A percentile compares a stretch with the other conserved stretches of the same genome.
Conservation (phyloP, 2,888 invertebrate species). For the Yponomeuta evonymella region DNA sequence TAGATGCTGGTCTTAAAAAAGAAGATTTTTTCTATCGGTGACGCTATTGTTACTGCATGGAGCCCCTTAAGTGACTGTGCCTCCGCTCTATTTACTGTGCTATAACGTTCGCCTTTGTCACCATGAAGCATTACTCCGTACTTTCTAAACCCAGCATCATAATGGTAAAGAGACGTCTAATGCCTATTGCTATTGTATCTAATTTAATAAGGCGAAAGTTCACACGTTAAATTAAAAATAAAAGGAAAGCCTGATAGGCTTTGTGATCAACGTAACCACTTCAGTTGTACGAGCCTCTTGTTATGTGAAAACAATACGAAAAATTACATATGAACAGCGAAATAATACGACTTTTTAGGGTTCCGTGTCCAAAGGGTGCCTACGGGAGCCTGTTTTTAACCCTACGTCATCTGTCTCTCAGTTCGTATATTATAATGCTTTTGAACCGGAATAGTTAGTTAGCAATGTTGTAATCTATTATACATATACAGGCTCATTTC, state of each 20-base stretch:
- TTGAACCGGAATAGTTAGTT: too few species aligned
- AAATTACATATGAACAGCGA: neutral
- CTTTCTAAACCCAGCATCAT: slow-evolving; percentile 14
- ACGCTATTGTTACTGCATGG: too few species aligned
- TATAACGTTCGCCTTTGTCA: slow-evolving; percentile 8
- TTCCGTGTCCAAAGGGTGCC: too few species aligned
- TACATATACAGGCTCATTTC: too few species aligned
- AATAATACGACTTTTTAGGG: too few species aligned
- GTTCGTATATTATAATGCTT: too few species aligned
- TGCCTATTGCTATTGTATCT: slow-evolving; percentile 6
- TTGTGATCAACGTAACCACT: neutral
- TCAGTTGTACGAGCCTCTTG: neutral
- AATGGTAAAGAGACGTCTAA: slow-evolving; percentile 8
- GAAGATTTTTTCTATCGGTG: too few species aligned
- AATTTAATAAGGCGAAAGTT: slow-evolving; percentile 5
- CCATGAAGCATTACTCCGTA: slow-evolving; percentile 11
- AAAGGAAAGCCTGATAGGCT: neutral
- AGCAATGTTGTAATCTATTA: too few species aligned
- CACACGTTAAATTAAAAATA: neutral
- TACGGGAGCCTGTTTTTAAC: too few species aligned
- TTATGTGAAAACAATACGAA: neutral
- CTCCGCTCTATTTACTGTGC: neutral
- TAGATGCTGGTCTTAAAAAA: too few species aligned
- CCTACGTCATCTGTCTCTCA: too few species aligned
- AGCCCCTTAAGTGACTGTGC: neutral